A percentile compares a stretch with the other conserved stretches of the same genome.
These are phyloP conservation scores for Ibycter americanus DNA, from an alignment of 2,797 vertebrate genomes.

Conservation along the genomic window DNA sequence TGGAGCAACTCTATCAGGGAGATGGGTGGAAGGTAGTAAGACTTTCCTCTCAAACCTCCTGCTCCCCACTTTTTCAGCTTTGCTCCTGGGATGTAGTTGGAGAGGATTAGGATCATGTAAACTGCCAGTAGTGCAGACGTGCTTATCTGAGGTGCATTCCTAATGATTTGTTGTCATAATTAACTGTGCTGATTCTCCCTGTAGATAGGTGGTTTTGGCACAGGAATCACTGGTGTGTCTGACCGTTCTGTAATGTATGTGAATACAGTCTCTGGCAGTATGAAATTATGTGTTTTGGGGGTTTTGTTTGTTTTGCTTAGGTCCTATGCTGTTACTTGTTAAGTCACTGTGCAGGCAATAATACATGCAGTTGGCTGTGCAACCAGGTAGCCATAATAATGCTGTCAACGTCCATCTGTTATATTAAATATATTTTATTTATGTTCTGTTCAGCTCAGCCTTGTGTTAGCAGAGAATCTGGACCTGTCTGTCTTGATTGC, in stretches of 20 bases:
- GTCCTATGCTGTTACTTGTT: background rate
- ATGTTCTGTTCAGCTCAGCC: background rate
- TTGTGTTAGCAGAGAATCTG: background rate
- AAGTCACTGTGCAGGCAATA: background rate
- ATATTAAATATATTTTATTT: background rate
- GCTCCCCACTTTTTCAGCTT: background rate
- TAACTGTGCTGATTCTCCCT: background rate
- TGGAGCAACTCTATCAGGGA: background rate
- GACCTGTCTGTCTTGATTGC: background rate
- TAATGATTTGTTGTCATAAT: constrained; percentile 32
- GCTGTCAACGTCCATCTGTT: background rate
- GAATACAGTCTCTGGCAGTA: background rate
- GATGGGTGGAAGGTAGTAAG: background rate
- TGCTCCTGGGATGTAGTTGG: background rate
- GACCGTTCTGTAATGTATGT: background rate
- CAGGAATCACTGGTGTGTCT: background rate
- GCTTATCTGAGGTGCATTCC: background rate
- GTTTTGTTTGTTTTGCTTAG: background rate
- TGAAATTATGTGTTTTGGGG: background rate
- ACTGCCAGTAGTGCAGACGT: background rate
- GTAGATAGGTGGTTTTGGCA: background rate
- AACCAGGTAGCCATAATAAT: background rate
- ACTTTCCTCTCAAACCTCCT: background rate
- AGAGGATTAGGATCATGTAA: background rate
- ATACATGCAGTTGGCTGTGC: background rate